Base-by-base conservation (phyloP, 2,113 vertebrate species). In the Zosterops pallidus region DNA sequence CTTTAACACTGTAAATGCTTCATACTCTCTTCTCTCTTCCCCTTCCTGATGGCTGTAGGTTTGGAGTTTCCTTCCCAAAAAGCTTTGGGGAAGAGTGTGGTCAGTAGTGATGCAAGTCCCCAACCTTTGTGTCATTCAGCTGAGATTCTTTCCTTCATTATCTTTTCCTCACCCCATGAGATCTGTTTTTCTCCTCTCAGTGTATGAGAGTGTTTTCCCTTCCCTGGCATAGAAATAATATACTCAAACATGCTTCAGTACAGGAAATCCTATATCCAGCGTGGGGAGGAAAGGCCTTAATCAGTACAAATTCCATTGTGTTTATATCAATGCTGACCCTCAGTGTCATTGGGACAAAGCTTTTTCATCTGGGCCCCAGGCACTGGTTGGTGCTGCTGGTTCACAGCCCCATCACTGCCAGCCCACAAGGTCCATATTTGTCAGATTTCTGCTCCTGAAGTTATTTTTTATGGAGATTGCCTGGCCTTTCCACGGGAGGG, bases 271-370 rank as follows among this genome's bases (percentile, higher is more conserved):
- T 93, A 96, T 95, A 95, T 92, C 69, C 86, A 94, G 80, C 1
- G 0, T 0, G 1, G 83, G 88, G 88, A 96, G 94, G 94, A 96
- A 96, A 69, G 77, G 88, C 90, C 95, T 90, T 96, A 96, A 96
- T 97, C 90, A 95, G 94, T 78, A 33, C 77, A 95, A 95, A 97
- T 95, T 97, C 94, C 95, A 71, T 95, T 94, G 90, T 93, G 95
- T 96, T 96, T 94, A 55, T 96, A 93, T 94, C 95, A 82, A 31
- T 84, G 31, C 86, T 97, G 95, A 94, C 93, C 94, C 86, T 94
- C 0, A 1, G 64, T 86, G 88, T 86, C 75, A 9, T 41, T 69
- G 49, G 90, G 80, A 92, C 65, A 68, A 74, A 95, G 85, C 28
- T 41, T 64, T 92, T 59, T 8, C 37, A 29, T 3, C 52, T 71